phyloP scores from a whole-genome alignment of 2,888 invertebrate species.

The Myathropa florea region DNA sequence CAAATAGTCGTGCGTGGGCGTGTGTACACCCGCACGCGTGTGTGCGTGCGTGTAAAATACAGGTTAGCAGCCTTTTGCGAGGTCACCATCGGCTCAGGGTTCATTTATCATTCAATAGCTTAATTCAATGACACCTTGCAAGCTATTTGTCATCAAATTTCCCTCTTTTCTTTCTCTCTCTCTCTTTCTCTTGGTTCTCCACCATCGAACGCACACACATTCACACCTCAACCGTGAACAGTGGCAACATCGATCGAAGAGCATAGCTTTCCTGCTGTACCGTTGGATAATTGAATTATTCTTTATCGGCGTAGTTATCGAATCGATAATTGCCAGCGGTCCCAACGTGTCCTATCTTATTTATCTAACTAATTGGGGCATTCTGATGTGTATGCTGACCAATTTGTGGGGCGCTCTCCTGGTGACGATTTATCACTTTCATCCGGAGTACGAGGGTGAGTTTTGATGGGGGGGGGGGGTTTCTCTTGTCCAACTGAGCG shows the following conservation, averaged over 20 bases:
- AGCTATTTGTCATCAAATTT: background rate
- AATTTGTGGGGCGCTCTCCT: constrained; percentile 78
- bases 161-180: constrained; percentile 5
- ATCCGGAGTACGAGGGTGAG: constrained; percentile 79
- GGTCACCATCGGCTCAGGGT: background rate
- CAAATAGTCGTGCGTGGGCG: background rate
- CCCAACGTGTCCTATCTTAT: constrained; percentile 77
- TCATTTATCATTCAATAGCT: constrained; percentile 33
- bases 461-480: background rate
- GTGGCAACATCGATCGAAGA: constrained; percentile 80
- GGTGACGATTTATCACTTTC: constrained; percentile 79
- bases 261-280: constrained; percentile 77
- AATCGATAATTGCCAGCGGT: constrained; percentile 75
- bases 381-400: constrained; percentile 78
- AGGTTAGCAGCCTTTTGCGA: constrained; percentile 32
- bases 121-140: constrained; percentile 36
- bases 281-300: constrained; percentile 79
- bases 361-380: constrained; percentile 80
- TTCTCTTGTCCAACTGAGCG: background rate
- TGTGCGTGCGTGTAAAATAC: background rate
- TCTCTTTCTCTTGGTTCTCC: background rate
- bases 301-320: constrained; percentile 77
- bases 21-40: too few species aligned
- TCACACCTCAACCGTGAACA: constrained; percentile 51
- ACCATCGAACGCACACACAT: background rate